These are phyloP conservation scores for Echiichthys vipera DNA, from an alignment of 2,797 vertebrate species.

Conservation along the genomic window DNA sequence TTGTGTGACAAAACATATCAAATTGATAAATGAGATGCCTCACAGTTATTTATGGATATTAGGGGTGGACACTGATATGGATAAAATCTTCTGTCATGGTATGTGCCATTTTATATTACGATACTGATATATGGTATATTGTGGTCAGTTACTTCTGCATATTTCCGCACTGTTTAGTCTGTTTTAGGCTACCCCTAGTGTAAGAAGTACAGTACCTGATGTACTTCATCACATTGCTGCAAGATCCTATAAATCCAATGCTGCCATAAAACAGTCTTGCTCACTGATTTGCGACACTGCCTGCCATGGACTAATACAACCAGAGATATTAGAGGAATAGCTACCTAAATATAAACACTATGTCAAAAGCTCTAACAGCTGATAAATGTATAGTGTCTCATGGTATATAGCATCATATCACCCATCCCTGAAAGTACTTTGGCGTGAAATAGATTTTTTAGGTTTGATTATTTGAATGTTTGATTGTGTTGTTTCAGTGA, in stretches of 20 bases:
- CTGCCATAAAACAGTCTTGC: conserved; percentile 15
- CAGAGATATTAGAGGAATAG: conserved; percentile 3
- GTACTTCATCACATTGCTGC: conserved; percentile 15
- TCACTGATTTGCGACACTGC: conserved; percentile 37
- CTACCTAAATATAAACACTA: conserved; percentile 3
- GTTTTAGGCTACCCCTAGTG: conserved; percentile 2
- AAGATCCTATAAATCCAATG: conserved; percentile 18
- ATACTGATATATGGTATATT: neutral
- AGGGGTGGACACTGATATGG: neutral
- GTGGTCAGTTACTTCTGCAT: neutral
- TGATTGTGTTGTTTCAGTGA: neutral
- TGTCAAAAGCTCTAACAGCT: conserved; percentile 2
- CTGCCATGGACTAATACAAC: conserved; percentile 9
- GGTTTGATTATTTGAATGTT: neutral
- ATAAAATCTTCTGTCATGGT: neutral
- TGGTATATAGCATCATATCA: neutral
- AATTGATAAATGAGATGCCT: neutral
- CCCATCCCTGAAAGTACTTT: neutral
- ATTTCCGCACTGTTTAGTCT: neutral
- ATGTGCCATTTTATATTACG: neutral
- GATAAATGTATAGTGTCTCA: neutral
- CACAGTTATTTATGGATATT: neutral
- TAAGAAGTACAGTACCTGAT: neutral
- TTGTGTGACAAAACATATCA: neutral
- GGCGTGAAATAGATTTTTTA: too few relatives aligned